phyloP scores from a whole-genome alignment of 2,113 vertebrate species.

The Archocentrus centrarchus region DNA sequence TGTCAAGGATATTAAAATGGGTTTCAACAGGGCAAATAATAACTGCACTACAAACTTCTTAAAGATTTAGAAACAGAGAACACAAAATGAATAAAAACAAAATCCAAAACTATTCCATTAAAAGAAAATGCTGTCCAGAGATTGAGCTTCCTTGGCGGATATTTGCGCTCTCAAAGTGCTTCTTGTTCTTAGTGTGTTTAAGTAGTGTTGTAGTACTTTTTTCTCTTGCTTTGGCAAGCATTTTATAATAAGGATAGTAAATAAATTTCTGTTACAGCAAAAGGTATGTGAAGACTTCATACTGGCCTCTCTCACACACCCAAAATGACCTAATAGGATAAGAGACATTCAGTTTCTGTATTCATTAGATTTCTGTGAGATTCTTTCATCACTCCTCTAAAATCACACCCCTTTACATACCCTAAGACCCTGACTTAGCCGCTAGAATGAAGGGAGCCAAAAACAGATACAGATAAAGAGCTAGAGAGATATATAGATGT shows the following conservation, averaged over 20 bases:
- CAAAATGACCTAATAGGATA: not conserved
- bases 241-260: not conserved
- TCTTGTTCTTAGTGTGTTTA: not conserved
- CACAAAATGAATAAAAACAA: no score
- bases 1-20: no score
- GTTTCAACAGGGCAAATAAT: no score
- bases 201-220: not conserved
- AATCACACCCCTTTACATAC: not conserved
- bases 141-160: no score
- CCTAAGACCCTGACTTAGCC: not conserved
- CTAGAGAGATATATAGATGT: slow-evolving; percentile 7
- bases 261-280: not conserved
- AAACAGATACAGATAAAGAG: slow-evolving; percentile 23
- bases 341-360: not conserved
- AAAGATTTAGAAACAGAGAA: no score
- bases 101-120: no score
- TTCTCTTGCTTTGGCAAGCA: not conserved
- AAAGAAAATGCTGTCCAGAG: no score
- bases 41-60: no score
- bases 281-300: not conserved
- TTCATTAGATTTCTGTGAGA: slow-evolving; percentile 27
- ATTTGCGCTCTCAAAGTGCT: no score
- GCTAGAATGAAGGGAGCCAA: slow-evolving; percentile 5
- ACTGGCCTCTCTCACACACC: not conserved
- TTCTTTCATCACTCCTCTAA: slow-evolving; percentile 11